Evolutionary conservation across 2,113 vertebrate species (phyloP).

Genomic region (Rynchops niger): DNA sequence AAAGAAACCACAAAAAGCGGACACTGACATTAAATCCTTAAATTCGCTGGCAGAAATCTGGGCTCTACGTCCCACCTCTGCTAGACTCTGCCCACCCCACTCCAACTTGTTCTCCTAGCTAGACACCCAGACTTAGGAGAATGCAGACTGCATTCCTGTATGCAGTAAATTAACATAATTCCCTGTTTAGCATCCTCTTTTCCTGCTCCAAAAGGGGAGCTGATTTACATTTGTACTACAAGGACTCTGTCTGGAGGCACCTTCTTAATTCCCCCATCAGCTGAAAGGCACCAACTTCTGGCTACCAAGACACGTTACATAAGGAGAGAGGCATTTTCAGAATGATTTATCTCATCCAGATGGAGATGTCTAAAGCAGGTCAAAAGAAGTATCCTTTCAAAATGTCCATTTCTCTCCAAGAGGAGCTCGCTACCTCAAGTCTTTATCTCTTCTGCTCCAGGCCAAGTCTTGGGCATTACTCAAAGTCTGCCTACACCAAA

Average conservation of each 20-base stretch:
- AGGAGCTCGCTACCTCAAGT: background rate
- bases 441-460: background rate
- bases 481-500: background rate
- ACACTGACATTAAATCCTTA: background rate
- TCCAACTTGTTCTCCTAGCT: background rate
- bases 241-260: background rate
- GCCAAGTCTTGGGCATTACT: background rate
- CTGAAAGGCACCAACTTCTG: background rate
- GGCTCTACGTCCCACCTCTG: background rate
- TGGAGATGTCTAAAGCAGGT: background rate
- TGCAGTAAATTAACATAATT: background rate
- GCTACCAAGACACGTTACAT: accelerated
- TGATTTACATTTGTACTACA: background rate
- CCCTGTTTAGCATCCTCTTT: background rate
- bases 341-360: background rate
- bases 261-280: background rate
- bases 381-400: background rate
- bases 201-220: background rate
- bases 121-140: background rate
- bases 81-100: background rate
- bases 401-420: background rate
- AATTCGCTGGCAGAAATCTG: background rate
- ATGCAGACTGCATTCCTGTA: background rate
- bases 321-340: background rate
- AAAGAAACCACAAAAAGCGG: background rate